A percentile compares a stretch with the other conserved stretches of the same genome.
Conservation (phyloP, 1,140 invertebrate species). For the Bombus sylvicola region DNA sequence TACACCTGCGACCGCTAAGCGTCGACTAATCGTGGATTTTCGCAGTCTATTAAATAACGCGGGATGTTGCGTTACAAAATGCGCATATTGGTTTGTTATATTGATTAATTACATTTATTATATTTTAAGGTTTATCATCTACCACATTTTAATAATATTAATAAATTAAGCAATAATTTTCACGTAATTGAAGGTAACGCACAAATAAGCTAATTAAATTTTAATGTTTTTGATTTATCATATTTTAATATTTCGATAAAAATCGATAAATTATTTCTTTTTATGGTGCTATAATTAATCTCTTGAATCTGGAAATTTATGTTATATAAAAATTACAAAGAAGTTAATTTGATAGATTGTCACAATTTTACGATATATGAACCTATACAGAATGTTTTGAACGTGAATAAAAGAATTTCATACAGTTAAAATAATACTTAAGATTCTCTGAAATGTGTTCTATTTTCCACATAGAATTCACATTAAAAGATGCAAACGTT, state of each 20-base stretch:
- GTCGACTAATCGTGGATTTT: conserved; percentile 28
- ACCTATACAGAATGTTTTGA: background rate
- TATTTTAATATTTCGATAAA: background rate
- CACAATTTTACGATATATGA: background rate
- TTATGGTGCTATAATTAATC: background rate
- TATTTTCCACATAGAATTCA: too few species aligned
- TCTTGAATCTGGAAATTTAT: background rate
- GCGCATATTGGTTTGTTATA: background rate
- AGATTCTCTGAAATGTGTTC: background rate
- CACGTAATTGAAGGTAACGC: too few species aligned
- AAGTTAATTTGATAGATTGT: background rate
- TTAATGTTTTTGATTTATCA: background rate
- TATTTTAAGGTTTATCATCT: background rate
- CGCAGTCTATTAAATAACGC: conserved; percentile 5
- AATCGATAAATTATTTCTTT: background rate
- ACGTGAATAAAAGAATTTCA: background rate
- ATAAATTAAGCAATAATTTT: background rate
- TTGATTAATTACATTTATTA: background rate
- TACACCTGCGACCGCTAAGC: conserved; percentile 26
- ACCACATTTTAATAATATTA: background rate
- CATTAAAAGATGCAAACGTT: too few species aligned
- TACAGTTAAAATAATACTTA: background rate
- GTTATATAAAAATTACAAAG: background rate
- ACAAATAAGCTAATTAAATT: background rate
- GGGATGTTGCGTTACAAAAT: background rate